Conservation (phyloP, 1,140 invertebrate genomes). For the Leguminivora glycinivorella region DNA sequence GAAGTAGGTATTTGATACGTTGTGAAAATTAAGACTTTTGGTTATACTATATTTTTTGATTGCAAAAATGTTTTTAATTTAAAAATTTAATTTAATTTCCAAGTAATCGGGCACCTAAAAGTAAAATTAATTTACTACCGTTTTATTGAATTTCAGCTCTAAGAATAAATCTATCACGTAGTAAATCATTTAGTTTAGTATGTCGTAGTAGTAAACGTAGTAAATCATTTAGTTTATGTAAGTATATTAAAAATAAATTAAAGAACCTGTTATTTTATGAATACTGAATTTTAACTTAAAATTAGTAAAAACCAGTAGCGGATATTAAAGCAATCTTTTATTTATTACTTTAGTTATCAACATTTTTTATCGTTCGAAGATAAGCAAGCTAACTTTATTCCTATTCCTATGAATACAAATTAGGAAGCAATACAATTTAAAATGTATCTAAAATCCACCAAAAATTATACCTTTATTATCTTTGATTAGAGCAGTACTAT, state of each 20-base stretch:
- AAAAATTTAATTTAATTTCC: not conserved
- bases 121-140: not conserved
- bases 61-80: not conserved
- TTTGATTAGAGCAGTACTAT: no score
- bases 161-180: not conserved
- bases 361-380: not conserved
- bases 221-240: not conserved
- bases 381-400: not conserved
- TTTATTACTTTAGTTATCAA: constrained; percentile 25
- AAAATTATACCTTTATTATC: no score
- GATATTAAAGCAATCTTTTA: constrained; percentile 6
- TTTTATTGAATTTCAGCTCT: not conserved
- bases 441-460: no score
- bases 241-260: not conserved
- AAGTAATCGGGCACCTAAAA: not conserved
- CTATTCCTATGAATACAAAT: not conserved
- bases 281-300: not conserved
- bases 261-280: not conserved
- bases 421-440: not conserved
- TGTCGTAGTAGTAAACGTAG: no score
- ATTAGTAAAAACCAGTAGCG: not conserved
- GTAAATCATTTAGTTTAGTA: no score
- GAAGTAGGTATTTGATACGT: no score
- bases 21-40: no score
- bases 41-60: no score